Evolutionary conservation across 2,113 vertebrate species (phyloP).

Genomic region (Lanius collurio): DNA sequence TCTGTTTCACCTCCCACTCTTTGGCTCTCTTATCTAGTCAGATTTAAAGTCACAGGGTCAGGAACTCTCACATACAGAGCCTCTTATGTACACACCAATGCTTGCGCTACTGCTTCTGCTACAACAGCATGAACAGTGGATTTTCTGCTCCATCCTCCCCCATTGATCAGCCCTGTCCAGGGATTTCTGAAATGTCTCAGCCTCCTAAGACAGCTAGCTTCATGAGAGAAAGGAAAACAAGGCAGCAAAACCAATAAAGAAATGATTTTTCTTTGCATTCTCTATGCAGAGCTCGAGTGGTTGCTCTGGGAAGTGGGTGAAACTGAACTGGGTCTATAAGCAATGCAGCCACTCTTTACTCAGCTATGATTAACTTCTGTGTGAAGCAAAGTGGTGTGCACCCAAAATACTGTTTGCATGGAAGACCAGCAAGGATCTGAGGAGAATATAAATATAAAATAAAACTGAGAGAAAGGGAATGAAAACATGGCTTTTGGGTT

Average conservation of each 20-base stretch:
- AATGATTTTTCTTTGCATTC: neutral
- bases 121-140: neutral
- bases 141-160: neutral
- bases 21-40: constrained; percentile 60
- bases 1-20: constrained; percentile 62
- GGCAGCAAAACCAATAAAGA: neutral
- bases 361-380: neutral
- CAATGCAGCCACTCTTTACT: neutral
- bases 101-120: neutral
- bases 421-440: neutral
- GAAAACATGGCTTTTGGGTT: neutral
- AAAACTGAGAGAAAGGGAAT: neutral
- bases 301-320: neutral
- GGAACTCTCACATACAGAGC: neutral
- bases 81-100: neutral
- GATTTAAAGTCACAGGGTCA: constrained; percentile 54
- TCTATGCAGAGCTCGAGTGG: neutral
- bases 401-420: neutral
- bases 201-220: neutral
- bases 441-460: neutral
- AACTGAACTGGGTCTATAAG: neutral
- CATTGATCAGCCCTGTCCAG: neutral
- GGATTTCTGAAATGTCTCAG: neutral
- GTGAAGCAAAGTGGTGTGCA: neutral
- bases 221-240: neutral